Percentiles rank a stretch among this genome's conserved stretches.
phyloP scores from a whole-genome alignment of 1,140 invertebrate genomes.

The Eciton burchellii region DNA sequence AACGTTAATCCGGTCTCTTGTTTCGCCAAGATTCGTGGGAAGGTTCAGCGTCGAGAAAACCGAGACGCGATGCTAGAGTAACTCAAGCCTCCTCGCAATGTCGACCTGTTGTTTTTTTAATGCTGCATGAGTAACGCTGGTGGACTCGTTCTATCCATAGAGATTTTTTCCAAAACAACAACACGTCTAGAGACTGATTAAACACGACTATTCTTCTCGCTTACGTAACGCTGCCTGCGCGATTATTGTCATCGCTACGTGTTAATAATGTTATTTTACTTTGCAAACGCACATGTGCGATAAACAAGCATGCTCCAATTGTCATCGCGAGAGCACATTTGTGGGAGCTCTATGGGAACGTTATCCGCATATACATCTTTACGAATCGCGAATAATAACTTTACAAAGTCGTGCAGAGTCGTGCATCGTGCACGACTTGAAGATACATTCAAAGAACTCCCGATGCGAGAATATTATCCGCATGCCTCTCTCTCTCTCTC shows the following conservation, averaged over 20 bases:
- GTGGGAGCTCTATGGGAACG: too few species aligned
- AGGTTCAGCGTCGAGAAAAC: slow-evolving; percentile 10
- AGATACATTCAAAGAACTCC: too few species aligned
- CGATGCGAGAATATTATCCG: too few species aligned
- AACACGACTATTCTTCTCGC: too few species aligned
- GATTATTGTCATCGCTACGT: background rate
- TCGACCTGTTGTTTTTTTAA: slow-evolving; percentile 22
- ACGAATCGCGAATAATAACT: too few species aligned
- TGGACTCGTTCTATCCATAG: background rate
- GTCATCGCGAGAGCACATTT: too few species aligned
- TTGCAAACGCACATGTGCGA: background rate
- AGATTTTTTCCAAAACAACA: slow-evolving; percentile 14
- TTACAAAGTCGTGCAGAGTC: too few species aligned
- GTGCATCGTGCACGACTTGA: too few species aligned
- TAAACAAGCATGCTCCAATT: background rate
- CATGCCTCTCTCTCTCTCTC: too few species aligned
- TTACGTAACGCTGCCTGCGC: background rate
- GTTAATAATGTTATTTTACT: background rate
- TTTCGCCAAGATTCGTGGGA: slow-evolving; percentile 58
- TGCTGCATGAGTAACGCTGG: background rate
- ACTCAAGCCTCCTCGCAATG: slow-evolving; percentile 19
- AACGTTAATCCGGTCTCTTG: slow-evolving; percentile 67
- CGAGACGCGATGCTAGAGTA: slow-evolving; percentile 29
- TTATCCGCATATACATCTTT: too few species aligned
- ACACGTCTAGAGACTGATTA: too few species aligned